A percentile compares a stretch with the other conserved stretches of the same genome.
Conservation (phyloP, 92 coral and sea anemone species). For the Porites lobata region DNA sequence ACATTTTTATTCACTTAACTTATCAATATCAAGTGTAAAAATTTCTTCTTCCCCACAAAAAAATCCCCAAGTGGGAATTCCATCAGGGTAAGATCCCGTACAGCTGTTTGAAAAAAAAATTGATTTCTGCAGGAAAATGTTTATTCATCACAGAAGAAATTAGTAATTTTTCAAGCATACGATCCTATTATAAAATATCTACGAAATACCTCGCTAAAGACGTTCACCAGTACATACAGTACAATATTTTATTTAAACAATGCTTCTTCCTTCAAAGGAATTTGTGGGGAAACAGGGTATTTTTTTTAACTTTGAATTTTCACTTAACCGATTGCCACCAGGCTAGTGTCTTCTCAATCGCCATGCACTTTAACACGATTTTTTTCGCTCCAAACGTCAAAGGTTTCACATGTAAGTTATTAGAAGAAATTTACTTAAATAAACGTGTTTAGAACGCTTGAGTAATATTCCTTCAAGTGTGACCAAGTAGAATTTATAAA, state of each 20-base stretch:
- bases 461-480: background rate
- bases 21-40: background rate
- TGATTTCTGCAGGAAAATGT: too few relatives aligned
- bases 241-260: background rate
- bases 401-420: background rate
- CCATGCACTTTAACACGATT: background rate
- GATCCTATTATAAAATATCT: too few relatives aligned
- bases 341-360: background rate
- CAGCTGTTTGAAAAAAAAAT: background rate
- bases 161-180: too few relatives aligned
- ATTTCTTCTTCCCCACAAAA: background rate
- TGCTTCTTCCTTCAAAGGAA: background rate
- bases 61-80: background rate
- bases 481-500: slow-evolving; percentile 11
- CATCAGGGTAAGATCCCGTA: background rate
- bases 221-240: too few relatives aligned
- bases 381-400: background rate
- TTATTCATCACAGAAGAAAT: too few relatives aligned
- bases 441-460: slow-evolving; percentile 15
- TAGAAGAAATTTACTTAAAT: background rate
- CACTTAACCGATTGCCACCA: background rate
- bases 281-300: background rate
- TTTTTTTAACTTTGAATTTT: background rate
- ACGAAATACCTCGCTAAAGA: too few relatives aligned
- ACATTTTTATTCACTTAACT: too few relatives aligned